Evolutionary conservation across 2,797 vertebrate genomes (phyloP).

Genomic region (Cheirogaleus major): DNA sequence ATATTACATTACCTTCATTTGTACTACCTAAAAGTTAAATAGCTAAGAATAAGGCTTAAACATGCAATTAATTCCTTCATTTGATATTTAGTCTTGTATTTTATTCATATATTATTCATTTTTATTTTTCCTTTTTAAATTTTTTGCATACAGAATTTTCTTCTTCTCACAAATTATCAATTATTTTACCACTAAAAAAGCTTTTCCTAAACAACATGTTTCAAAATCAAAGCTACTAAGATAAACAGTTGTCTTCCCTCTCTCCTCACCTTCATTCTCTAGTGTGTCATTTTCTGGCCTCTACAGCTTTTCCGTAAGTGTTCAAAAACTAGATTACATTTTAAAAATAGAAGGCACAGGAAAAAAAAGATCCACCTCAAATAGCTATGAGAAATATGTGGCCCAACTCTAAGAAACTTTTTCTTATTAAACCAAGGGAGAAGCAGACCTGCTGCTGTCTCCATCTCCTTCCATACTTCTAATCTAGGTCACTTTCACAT

Average conservation of each 20-base stretch:
- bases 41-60: not conserved
- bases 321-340: not conserved
- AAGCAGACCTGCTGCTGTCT: not conserved
- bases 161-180: not conserved
- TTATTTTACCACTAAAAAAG: constrained; percentile 4
- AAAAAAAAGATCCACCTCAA: not conserved
- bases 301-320: not conserved
- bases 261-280: not conserved
- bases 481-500: not conserved
- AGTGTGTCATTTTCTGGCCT: not conserved
- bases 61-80: not conserved
- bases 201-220: not conserved
- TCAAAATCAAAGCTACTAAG: not conserved
- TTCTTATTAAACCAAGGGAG: not conserved
- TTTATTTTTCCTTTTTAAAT: not conserved
- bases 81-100: not conserved
- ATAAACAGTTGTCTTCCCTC: not conserved
- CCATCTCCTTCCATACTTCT: not conserved
- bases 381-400: not conserved
- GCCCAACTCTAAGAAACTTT: not conserved
- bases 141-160: not conserved
- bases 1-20: not conserved
- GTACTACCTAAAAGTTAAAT: not conserved
- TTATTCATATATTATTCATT: not conserved
- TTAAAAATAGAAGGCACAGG: constrained; percentile 2